These are phyloP conservation scores for Frankliniella intonsa DNA, from an alignment of 2,888 invertebrate species.

Conservation along the genomic window DNA sequence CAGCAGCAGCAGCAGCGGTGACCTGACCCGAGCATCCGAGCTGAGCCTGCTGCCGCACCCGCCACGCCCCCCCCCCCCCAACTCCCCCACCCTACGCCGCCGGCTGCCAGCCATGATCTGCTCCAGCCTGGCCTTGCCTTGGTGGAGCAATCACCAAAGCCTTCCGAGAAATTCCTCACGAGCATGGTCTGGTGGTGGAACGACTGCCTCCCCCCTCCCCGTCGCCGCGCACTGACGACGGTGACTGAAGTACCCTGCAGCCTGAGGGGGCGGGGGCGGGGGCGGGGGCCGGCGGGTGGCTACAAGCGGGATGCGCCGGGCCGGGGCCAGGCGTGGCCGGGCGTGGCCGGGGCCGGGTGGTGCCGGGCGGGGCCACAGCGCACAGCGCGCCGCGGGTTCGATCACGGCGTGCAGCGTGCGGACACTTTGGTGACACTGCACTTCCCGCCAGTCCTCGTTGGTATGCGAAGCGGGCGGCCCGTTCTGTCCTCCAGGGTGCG, in stretches of 20 bases:
- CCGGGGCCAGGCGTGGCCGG: too few relatives aligned
- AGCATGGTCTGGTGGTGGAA: not conserved
- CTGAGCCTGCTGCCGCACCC: not conserved
- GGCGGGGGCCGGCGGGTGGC: too few relatives aligned
- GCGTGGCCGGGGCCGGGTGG: not conserved
- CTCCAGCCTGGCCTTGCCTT: too few relatives aligned
- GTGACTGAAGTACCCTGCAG: too few relatives aligned
- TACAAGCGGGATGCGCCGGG: too few relatives aligned
- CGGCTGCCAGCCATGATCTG: not conserved
- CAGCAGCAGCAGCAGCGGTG: not conserved
- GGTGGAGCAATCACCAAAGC: not conserved
- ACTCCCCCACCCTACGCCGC: not conserved
- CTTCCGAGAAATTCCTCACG: not conserved
- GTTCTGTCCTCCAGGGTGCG: not conserved
- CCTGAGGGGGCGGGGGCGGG: too few relatives aligned
- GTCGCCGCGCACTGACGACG: too few relatives aligned
- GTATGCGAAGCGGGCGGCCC: not conserved
- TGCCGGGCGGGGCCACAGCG: not conserved
- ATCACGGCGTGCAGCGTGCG: not conserved
- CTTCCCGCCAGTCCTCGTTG: not conserved
- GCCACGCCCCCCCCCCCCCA: not conserved
- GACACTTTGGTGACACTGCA: not conserved
- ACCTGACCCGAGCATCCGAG: not conserved
- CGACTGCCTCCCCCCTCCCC: too few relatives aligned
- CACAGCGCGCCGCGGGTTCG: not conserved